Evolutionary conservation across 2,797 vertebrate genomes (phyloP).

Genomic region (Holocentrus rufus): DNA sequence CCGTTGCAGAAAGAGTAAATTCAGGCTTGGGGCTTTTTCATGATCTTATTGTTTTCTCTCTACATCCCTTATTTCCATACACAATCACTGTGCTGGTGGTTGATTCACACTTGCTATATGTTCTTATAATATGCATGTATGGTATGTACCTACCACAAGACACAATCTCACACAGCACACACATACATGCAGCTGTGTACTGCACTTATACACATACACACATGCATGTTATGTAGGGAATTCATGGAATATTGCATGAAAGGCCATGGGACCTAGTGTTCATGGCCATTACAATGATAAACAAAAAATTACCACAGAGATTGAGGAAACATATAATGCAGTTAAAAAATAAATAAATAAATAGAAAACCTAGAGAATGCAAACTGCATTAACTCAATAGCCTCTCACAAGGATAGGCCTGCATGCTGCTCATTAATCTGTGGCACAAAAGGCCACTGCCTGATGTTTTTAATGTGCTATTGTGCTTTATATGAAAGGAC

Average conservation of each 20-base stretch:
- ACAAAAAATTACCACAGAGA: constrained; percentile 55
- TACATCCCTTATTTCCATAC: constrained; percentile 38
- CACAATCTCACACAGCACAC: constrained; percentile 2
- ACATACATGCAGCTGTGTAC: not conserved
- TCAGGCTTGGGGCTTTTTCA: constrained; percentile 79
- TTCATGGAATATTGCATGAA: constrained; percentile 24
- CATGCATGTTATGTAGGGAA: constrained; percentile 13
- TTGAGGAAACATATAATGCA: constrained; percentile 55
- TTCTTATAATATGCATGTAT: constrained; percentile 15
- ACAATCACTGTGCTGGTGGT: constrained; percentile 24
- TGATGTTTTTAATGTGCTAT: constrained; percentile 60
- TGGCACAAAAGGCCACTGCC: constrained; percentile 50
- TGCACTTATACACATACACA: constrained; percentile 12
- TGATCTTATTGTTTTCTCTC: constrained; percentile 84
- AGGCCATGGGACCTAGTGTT: constrained; percentile 31
- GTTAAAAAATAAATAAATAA: constrained; percentile 31
- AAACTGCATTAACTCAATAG: constrained; percentile 34
- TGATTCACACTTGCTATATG: constrained; percentile 28
- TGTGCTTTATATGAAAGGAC: constrained; percentile 67
- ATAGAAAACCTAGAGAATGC: constrained; percentile 45
- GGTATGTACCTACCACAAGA: constrained; percentile 16
- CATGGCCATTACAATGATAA: constrained; percentile 62
- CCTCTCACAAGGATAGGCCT: constrained; percentile 53
- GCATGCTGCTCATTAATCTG: constrained; percentile 58
- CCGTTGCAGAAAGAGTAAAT: constrained; percentile 87